Conservation (phyloP, 2,113 vertebrate genomes). For the Pseudolaguvia tuberculata region DNA sequence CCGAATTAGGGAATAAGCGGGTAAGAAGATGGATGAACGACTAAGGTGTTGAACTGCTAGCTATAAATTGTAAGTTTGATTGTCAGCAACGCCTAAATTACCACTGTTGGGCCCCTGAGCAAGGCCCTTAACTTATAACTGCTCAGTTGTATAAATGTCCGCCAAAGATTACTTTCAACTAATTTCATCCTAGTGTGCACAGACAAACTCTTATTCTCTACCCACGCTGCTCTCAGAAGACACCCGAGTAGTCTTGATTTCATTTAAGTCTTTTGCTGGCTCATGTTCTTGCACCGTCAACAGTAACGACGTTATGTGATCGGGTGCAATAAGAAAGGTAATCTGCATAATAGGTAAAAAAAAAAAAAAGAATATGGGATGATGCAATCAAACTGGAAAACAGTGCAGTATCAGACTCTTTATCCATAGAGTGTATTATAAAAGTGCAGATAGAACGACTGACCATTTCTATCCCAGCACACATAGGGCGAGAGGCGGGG, state of each 20-base stretch:
- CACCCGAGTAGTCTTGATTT: conserved; percentile 2
- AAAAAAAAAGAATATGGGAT: not conserved
- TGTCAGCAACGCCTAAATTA: no score
- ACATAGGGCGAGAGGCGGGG: no score
- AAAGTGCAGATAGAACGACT: conserved; percentile 2
- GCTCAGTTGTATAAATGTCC: no score
- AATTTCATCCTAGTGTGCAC: not conserved
- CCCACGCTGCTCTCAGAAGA: conserved; percentile 5
- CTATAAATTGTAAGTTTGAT: no score
- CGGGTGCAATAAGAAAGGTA: not conserved
- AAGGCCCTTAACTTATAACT: no score
- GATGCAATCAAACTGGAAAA: conserved; percentile 4
- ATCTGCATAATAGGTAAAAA: not conserved
- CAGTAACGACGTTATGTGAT: not conserved
- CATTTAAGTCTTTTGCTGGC: conserved; percentile 5
- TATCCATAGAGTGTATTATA: not conserved
- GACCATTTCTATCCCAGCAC: no score
- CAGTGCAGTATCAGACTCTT: not conserved
- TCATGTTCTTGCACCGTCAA: conserved; percentile 17
- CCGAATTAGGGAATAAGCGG: no score
- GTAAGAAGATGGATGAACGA: no score
- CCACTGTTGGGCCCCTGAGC: no score
- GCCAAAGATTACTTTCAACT: no score
- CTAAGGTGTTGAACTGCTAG: no score
- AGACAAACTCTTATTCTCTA: not conserved